Evolutionary conservation across 1,140 invertebrate genomes (phyloP), one percentile per base, ranked within the genome.

Genomic region (Macrobrachium nipponense): DNA sequence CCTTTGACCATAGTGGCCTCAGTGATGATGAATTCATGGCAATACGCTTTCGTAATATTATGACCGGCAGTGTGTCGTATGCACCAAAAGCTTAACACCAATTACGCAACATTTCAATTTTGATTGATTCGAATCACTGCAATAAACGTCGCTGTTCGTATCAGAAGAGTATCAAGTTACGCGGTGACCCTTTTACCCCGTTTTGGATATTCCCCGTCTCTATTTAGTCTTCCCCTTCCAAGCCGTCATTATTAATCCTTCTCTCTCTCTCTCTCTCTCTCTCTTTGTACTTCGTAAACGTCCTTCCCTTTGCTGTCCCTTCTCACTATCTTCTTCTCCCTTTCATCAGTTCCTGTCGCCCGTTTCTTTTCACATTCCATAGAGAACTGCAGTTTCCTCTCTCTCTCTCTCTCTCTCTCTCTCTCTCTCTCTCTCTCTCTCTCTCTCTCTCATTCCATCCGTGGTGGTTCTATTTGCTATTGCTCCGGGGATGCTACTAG

Each of bases 351-450:
- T 36, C 27, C 64, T 66, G n/a, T 66, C 64, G n/a, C 12, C 27
- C 5, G n/a, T 23, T 66, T 23, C 27, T 23, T 66, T 23, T 66
- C 64, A 20, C 64, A 20, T 23, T 66, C 64, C 27, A n/a, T 66
- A 5, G n/a, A n/a, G n/a, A n/a, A 20, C 64, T 66, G 7, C 27
- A n/a, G 7, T 23, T 14, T 23, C 14, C 64, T 66, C 64, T 66
- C 66, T 70, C 66, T 70, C 66, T 70, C 66, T 70, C 64, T 68
- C 64, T 68, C 64, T 68, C 64, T 68, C 64, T 68, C 64, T 68
- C 64, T 68, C 64, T 68, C 64, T 68, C 64, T 68, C 64, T 68
- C 64, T 68, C 64, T 68, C 64, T 72, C 44, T 20, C 23, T 72
- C 44, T 72, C 15, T 72, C 12, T 36, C 27, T 36, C 27, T 36